Evolutionary conservation across 1,140 invertebrate genomes (phyloP).

Genomic region (Steinernema khuongi): DNA sequence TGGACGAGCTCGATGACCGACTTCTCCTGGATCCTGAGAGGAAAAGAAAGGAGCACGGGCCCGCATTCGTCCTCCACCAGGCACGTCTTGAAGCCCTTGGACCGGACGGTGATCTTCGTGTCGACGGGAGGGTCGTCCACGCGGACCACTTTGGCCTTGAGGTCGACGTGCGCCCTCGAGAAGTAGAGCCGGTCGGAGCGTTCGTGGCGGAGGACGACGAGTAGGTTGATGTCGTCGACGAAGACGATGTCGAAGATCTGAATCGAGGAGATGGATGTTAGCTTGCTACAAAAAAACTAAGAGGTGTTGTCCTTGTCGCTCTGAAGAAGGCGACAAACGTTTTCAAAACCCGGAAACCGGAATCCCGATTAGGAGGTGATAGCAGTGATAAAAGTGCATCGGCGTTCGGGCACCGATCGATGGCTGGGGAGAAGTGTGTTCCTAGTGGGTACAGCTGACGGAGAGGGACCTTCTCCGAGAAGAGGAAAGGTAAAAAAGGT

Average conservation of each 20-base stretch:
- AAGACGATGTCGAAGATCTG: constrained; percentile 2
- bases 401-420: too few relatives aligned
- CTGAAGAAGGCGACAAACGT: too few relatives aligned
- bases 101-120: constrained; percentile 11
- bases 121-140: background rate
- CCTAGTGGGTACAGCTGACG: too few relatives aligned
- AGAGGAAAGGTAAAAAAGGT: too few relatives aligned
- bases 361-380: constrained; percentile 1
- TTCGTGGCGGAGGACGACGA: background rate
- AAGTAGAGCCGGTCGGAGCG: constrained; percentile 5
- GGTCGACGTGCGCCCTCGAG: background rate
- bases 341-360: too few relatives aligned
- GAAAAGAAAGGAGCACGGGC: constrained; percentile 29
- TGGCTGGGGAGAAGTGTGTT: too few relatives aligned
- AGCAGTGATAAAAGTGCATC: background rate
- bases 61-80: constrained; percentile 30
- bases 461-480: too few relatives aligned
- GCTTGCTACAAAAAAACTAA: too few relatives aligned
- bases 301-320: too few relatives aligned
- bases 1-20: constrained; percentile 26
- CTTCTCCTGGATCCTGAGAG: constrained; percentile 22
- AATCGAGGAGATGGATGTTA: too few relatives aligned
- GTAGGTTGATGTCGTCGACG: constrained; percentile 1
- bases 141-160: background rate
- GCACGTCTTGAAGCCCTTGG: constrained; percentile 22